Conservation (phyloP, 2,888 invertebrate species). For the Mycalesis mineus region DNA sequence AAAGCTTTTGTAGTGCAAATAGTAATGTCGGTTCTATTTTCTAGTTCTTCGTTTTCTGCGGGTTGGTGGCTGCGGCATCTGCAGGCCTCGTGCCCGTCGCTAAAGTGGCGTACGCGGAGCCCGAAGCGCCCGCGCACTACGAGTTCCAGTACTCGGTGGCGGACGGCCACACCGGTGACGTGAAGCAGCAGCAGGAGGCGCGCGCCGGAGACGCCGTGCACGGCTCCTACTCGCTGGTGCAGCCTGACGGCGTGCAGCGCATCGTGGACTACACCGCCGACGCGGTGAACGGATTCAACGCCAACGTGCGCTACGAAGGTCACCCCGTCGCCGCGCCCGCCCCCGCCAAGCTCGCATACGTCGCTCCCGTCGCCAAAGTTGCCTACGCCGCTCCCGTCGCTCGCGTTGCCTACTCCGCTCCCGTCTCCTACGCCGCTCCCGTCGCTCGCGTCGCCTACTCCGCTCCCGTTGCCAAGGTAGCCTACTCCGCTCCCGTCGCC, state of each 20-base stretch:
- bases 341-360: conserved; percentile 38
- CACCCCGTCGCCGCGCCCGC: conserved; percentile 42
- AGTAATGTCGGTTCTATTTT: neutral
- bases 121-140: conserved; percentile 62
- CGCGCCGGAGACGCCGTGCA: conserved; percentile 65
- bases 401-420: conserved; percentile 45
- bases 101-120: conserved; percentile 54
- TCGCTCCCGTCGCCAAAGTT: conserved; percentile 39
- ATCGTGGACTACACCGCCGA: conserved; percentile 70
- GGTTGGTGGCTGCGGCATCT: conserved; percentile 33
- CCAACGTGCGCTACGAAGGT: conserved; percentile 66
- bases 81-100: conserved; percentile 43
- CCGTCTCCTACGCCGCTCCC: conserved; percentile 36
- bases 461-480: conserved; percentile 38
- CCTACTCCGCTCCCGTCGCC: conserved; percentile 37
- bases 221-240: conserved; percentile 70
- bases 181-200: conserved; percentile 67
- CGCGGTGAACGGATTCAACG: conserved; percentile 66
- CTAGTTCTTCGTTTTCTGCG: neutral
- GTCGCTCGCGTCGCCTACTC: conserved; percentile 32
- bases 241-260: conserved; percentile 67
- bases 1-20: neutral
- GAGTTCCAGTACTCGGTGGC: conserved; percentile 68
- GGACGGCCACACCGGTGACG: conserved; percentile 63
- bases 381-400: conserved; percentile 44